These are phyloP conservation scores for Xylophagus ater DNA, from an alignment of 2,888 invertebrate genomes.

Conservation along the genomic window DNA sequence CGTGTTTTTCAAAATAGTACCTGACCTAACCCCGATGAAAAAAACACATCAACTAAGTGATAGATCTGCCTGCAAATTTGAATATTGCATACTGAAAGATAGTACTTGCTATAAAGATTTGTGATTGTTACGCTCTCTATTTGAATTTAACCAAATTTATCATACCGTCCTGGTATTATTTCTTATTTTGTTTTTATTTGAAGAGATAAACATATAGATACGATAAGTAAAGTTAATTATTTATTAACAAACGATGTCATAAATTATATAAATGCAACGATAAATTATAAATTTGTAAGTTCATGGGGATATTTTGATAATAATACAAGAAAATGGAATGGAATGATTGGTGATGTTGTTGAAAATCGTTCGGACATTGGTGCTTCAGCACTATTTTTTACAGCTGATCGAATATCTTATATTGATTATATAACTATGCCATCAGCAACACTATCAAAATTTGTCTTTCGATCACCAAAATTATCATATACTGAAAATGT, in stretches of 20 bases:
- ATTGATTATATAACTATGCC: conserved; percentile 58
- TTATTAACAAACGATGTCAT: conserved; percentile 46
- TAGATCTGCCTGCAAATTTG: too few relatives aligned
- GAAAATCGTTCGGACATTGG: conserved; percentile 50
- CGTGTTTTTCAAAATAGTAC: too few relatives aligned
- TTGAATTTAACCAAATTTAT: too few relatives aligned
- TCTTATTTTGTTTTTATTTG: background rate
- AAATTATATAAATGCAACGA: conserved; percentile 47
- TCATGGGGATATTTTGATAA: conserved; percentile 51
- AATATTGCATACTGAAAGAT: too few relatives aligned
- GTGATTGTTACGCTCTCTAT: too few relatives aligned
- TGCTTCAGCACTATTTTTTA: conserved; percentile 54
- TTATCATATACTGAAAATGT: conserved; percentile 61
- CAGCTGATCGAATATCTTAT: conserved; percentile 47
- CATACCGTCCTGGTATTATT: background rate
- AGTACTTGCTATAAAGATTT: too few relatives aligned
- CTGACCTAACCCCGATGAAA: too few relatives aligned
- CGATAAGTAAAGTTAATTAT: conserved; percentile 53
- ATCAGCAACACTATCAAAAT: conserved; percentile 54
- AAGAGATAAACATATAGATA: conserved; percentile 43
- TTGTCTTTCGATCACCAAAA: conserved; percentile 61
- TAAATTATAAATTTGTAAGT: conserved; percentile 42
- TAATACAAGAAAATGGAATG: conserved; percentile 48
- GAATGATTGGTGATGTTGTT: conserved; percentile 52
- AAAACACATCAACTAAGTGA: too few relatives aligned